Percentiles rank a stretch among this genome's conserved stretches.
These are phyloP conservation scores for Seira musarum DNA, from an alignment of 2,888 invertebrate species.

Conservation along the genomic window DNA sequence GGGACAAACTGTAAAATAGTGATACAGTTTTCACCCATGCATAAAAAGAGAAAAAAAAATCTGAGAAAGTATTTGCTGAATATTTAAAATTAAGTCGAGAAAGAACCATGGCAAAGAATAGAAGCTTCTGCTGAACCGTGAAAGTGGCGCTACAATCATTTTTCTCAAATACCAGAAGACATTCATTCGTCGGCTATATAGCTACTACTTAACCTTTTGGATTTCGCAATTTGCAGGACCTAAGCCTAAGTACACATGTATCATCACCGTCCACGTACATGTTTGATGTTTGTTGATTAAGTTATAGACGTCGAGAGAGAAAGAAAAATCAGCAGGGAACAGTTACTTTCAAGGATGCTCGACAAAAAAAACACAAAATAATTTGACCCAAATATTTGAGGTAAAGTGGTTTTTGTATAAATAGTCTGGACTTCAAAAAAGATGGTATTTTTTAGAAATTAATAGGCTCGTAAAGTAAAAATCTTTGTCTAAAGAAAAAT, in stretches of 20 bases:
- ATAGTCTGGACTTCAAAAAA: too few relatives aligned
- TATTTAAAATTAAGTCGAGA: slow-evolving; percentile 22
- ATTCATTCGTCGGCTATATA: background rate
- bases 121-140: background rate
- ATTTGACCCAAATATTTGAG: slow-evolving; percentile 3
- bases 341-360: slow-evolving; percentile 10
- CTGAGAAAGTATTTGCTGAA: slow-evolving; percentile 34
- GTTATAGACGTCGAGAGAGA: too few relatives aligned
- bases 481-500: too few relatives aligned
- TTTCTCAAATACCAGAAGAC: background rate
- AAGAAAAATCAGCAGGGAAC: background rate
- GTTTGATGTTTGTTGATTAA: too few relatives aligned
- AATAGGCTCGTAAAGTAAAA: too few relatives aligned
- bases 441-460: too few relatives aligned
- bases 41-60: background rate
- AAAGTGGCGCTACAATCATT: too few relatives aligned
- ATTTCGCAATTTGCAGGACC: background rate
- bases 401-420: too few relatives aligned
- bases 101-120: background rate
- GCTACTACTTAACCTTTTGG: background rate
- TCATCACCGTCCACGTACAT: too few relatives aligned
- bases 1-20: slow-evolving; percentile 48
- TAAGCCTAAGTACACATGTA: too few relatives aligned
- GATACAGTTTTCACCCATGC: slow-evolving; percentile 43
- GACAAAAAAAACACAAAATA: background rate